phyloP scores from a whole-genome alignment of 1,140 invertebrate species.

The Drosophila sp. region DNA sequence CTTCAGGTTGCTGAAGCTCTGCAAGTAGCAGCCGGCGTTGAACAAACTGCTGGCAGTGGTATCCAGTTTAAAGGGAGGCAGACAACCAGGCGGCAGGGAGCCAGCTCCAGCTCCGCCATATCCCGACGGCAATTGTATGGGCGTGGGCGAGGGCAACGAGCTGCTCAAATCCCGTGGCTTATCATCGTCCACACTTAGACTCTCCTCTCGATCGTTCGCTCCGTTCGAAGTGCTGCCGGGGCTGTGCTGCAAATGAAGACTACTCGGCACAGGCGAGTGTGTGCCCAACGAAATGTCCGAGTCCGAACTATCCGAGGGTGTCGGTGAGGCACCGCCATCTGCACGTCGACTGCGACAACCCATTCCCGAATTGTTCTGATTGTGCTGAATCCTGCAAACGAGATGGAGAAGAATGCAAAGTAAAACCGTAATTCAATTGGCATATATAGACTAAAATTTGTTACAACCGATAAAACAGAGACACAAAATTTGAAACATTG shows the following conservation, averaged over 20 bases:
- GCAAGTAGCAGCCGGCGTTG: constrained; percentile 80
- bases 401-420: background rate
- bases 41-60: constrained; percentile 71
- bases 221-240: constrained; percentile 82
- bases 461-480: background rate
- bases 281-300: constrained; percentile 85
- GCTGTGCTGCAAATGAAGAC: constrained; percentile 80
- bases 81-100: constrained; percentile 44
- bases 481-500: too few relatives aligned
- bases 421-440: too few relatives aligned
- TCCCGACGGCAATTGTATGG: constrained; percentile 51
- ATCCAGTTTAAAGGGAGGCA: constrained; percentile 77
- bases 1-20: constrained; percentile 81
- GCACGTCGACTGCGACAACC: constrained; percentile 72
- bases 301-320: constrained; percentile 83
- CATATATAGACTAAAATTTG: too few relatives aligned
- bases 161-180: constrained; percentile 75
- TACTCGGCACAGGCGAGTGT: constrained; percentile 84
- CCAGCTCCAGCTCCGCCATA: constrained; percentile 35
- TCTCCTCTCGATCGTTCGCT: constrained; percentile 78
- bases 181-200: constrained; percentile 79
- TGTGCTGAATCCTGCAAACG: constrained; percentile 78
- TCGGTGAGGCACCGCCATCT: constrained; percentile 77
- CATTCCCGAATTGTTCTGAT: constrained; percentile 77
- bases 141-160: constrained; percentile 59